Conservation (phyloP, 2,888 invertebrate genomes). For the Sphaeridia pumilis region DNA sequence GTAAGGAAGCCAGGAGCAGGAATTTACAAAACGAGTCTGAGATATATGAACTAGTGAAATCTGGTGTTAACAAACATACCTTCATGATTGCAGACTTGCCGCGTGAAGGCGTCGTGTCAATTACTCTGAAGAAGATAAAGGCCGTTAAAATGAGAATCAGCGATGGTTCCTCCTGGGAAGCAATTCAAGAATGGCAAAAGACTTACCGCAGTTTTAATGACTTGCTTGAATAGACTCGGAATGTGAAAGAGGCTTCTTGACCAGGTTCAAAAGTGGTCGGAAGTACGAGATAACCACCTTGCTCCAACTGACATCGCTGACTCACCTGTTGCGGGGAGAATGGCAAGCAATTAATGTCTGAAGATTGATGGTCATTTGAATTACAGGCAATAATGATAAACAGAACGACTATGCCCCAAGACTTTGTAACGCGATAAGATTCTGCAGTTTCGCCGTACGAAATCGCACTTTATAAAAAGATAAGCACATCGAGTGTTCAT, state of each 20-base stretch:
- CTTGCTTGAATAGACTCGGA: constrained; percentile 67
- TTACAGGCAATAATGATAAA: constrained; percentile 2
- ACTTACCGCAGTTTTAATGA: constrained; percentile 62
- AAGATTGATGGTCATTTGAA: too few species aligned
- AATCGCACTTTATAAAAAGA: neutral
- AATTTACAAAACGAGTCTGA: too few species aligned
- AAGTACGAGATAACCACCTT: constrained; percentile 69
- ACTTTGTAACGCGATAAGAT: too few species aligned
- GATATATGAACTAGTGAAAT: too few species aligned
- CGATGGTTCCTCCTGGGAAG: too few species aligned
- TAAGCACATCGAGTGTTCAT: too few species aligned
- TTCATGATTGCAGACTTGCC: constrained; percentile 63
- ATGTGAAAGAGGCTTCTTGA: constrained; percentile 76
- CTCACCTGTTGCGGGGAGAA: too few species aligned
- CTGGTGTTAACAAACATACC: constrained; percentile 37
- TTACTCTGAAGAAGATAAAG: constrained; percentile 41
- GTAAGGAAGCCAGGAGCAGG: constrained; percentile 13
- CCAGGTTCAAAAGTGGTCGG: constrained; percentile 86
- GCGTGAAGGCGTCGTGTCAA: constrained; percentile 52
- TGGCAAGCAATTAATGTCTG: too few species aligned
- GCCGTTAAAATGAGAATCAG: neutral
- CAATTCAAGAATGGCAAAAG: neutral
- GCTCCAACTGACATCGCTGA: constrained; percentile 62
- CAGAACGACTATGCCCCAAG: too few species aligned
- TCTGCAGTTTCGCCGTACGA: too few species aligned